Conservation (phyloP, 2,113 vertebrate species). For the Neolamprologus sp. region DNA sequence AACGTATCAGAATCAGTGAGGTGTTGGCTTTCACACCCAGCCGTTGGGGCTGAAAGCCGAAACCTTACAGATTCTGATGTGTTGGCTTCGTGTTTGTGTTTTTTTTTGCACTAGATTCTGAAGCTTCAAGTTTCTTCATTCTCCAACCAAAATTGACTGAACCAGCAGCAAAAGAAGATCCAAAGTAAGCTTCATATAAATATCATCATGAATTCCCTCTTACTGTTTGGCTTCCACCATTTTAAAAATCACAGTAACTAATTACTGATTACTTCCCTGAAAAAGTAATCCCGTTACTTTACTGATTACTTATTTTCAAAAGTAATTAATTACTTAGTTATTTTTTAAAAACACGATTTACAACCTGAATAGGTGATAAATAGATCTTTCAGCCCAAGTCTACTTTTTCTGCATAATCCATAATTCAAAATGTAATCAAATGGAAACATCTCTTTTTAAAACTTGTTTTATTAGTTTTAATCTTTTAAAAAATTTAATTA, state of each 20-base stretch:
- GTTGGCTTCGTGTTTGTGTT: neutral
- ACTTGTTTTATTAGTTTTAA: neutral
- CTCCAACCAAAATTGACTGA: neutral
- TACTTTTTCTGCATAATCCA: neutral
- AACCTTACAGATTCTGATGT: neutral
- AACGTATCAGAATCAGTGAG: neutral
- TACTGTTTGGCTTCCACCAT: neutral
- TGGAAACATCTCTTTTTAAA: neutral
- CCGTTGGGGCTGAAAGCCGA: neutral
- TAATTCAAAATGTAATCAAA: neutral
- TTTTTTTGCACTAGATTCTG: neutral
- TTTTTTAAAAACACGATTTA: neutral
- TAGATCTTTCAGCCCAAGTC: neutral
- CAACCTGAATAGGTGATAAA: neutral
- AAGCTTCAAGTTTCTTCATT: neutral
- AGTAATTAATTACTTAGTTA: neutral
- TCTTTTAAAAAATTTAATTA: accelerated
- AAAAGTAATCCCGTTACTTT: neutral
- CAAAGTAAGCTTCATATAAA: neutral
- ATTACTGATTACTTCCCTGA: neutral
- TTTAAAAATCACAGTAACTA: neutral
- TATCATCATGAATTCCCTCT: neutral
- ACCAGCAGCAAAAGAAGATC: neutral
- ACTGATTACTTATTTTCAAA: neutral
- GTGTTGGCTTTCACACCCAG: neutral